Evolutionary conservation across 2,888 invertebrate species (phyloP).

Genomic region (Ophioninae sp.): DNA sequence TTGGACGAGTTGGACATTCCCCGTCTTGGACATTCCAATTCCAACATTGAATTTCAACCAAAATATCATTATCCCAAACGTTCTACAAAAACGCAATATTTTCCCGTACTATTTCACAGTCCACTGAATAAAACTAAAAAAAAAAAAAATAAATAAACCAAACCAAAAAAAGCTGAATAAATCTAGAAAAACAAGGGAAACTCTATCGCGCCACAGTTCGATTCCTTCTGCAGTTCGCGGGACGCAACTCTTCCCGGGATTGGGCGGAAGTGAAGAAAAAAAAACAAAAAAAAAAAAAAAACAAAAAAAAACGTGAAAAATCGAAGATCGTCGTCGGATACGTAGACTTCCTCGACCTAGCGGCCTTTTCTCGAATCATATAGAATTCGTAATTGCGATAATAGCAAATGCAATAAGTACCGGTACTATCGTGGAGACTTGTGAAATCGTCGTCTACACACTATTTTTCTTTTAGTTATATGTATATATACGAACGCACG

Average conservation of each 20-base stretch:
- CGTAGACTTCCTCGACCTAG: constrained; percentile 59
- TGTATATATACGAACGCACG: constrained; percentile 14
- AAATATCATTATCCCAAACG: no score
- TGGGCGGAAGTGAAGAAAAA: constrained; percentile 46
- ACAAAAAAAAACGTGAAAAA: neutral
- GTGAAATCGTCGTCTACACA: constrained; percentile 35
- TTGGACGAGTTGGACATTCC: no score
- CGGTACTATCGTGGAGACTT: constrained; percentile 45
- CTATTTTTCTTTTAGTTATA: constrained; percentile 42
- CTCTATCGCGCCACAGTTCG: no score
- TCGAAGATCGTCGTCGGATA: constrained; percentile 37
- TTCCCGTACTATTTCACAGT: no score
- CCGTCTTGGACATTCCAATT: no score
- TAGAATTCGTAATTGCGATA: constrained; percentile 59
- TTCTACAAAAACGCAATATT: no score
- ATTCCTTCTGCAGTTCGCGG: neutral
- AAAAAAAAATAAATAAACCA: no score
- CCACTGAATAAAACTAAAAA: no score
- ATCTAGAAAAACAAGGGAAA: no score
- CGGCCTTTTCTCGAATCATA: constrained; percentile 64
- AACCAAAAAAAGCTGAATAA: no score
- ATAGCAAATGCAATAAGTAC: constrained; percentile 59
- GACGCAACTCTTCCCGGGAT: neutral
- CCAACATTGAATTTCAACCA: no score
- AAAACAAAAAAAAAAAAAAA: constrained; percentile 18